These are phyloP conservation scores for Anaspis maculata DNA, from an alignment of 2,888 invertebrate genomes.

Conservation along the genomic window DNA sequence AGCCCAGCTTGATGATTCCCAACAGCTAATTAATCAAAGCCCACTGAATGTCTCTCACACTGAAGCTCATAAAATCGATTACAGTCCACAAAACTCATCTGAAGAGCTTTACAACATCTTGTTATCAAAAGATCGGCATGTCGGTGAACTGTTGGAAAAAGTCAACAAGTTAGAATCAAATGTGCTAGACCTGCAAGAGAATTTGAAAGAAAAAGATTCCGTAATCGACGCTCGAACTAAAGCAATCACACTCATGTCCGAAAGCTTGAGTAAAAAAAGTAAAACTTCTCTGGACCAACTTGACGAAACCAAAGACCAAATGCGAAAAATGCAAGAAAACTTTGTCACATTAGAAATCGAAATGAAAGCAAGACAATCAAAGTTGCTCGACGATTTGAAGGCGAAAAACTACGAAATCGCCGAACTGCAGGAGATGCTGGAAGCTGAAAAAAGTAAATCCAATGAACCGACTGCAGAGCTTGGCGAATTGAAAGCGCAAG, in stretches of 20 bases:
- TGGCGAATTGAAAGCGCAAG: conserved; percentile 5
- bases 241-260: conserved; percentile 68
- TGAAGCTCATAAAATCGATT: conserved; percentile 31
- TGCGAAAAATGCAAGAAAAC: conserved; percentile 72
- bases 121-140: conserved; percentile 54
- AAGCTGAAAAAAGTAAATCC: conserved; percentile 12
- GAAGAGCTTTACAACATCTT: conserved; percentile 42
- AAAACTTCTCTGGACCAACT: conserved; percentile 64
- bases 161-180: conserved; percentile 67
- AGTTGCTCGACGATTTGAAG: conserved; percentile 28
- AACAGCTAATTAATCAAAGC: conserved; percentile 32
- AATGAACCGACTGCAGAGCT: conserved; percentile 13
- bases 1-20: conserved; percentile 48
- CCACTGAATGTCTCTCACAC: conserved; percentile 28
- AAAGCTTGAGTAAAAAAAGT: conserved; percentile 59
- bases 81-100: conserved; percentile 31
- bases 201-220: conserved; percentile 72
- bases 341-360: conserved; percentile 62
- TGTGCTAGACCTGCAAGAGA: conserved; percentile 75
- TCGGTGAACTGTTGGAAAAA: conserved; percentile 57
- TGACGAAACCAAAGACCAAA: conserved; percentile 73
- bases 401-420: conserved; percentile 29
- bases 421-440: conserved; percentile 24
- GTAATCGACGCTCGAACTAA: conserved; percentile 74
- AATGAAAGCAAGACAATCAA: conserved; percentile 50